Base-by-base conservation (phyloP, 2,113 vertebrate species). In the Pterocles burchelli region DNA sequence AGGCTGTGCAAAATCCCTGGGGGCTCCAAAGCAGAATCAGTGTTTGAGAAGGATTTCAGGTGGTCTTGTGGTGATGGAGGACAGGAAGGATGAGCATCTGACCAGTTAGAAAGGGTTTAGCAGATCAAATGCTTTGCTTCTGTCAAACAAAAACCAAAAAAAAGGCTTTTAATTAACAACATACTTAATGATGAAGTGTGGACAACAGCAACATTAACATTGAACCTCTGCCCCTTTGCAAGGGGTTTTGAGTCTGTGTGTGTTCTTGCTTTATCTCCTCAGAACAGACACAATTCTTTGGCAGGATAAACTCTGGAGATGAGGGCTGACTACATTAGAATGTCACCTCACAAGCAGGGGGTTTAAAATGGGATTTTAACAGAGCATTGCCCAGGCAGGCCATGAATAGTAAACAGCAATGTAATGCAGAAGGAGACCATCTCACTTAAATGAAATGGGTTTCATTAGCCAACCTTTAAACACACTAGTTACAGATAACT, bases 221-320 rank as follows among this genome's bases (percentile, higher is more conserved):
- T 84, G 89, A 92, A 92, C 46, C 59, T 81, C 89, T 95, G 52
- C 34, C 59, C 72, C 21, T 67, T 93, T 0, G 0, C 0, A 0
- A 88, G 75, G 70, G 63, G 7, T 51, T 93, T 79, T 77, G 72
- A 83, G 54, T 52, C 38, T 83, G 4, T 59, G 36, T 94, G 75
- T 93, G 55, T 83, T 88, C 59, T 66, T 86, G 45, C 63, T 94
- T 96, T 97, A 97, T 97, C 95, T 95, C 82, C 0, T 8, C 63
- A 59, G 72, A 96, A 88, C 96, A 96, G 93, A 72, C 2, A 1
- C 1, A 1, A 29, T 17, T 59, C 67, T 91, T 89, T 41, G 4
- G 1, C 8, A 55, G 68, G 17, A 36, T 85, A 81, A 91, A 89
- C 67, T 95, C 82, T 46, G 36, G 63, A 93, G 85, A 84, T 92